These are phyloP conservation scores for Synanceia verrucosa DNA, from an alignment of 2,797 vertebrate species.

Conservation along the genomic window DNA sequence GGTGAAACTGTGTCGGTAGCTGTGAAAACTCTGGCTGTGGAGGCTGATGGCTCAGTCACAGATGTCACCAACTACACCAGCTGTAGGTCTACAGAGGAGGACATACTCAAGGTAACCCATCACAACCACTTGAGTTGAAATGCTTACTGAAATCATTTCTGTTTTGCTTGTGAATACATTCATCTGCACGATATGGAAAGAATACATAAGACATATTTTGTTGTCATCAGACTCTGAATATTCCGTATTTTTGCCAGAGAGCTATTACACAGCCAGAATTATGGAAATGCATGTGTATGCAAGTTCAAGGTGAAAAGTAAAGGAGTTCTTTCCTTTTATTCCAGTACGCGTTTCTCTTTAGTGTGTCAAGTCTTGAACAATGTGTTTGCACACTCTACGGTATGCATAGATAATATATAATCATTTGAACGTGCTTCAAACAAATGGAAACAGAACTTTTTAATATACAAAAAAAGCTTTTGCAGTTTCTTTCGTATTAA, in stretches of 20 bases:
- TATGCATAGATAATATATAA: background rate
- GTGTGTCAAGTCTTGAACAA: background rate
- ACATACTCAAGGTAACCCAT: constrained; percentile 86
- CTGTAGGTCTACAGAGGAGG: constrained; percentile 87
- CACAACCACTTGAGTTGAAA: background rate
- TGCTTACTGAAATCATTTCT: background rate
- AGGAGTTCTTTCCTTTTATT: background rate
- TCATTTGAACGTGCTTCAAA: background rate
- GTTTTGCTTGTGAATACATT: background rate
- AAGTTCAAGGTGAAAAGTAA: background rate
- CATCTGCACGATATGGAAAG: background rate
- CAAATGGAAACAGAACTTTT: constrained; percentile 1
- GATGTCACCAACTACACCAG: constrained; percentile 90
- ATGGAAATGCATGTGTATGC: background rate
- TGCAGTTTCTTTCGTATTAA: background rate
- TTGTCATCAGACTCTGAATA: background rate
- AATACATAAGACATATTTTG: background rate
- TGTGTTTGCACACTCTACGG: background rate
- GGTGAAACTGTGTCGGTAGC: constrained; percentile 87
- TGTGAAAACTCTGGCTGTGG: constrained; percentile 88
- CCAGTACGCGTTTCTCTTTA: background rate
- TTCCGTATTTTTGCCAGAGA: background rate
- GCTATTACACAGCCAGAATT: background rate
- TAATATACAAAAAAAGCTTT: background rate
- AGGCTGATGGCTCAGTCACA: constrained; percentile 84